Conservation (phyloP, 1,140 invertebrate species). For the Ceratosolen fusciceps region DNA sequence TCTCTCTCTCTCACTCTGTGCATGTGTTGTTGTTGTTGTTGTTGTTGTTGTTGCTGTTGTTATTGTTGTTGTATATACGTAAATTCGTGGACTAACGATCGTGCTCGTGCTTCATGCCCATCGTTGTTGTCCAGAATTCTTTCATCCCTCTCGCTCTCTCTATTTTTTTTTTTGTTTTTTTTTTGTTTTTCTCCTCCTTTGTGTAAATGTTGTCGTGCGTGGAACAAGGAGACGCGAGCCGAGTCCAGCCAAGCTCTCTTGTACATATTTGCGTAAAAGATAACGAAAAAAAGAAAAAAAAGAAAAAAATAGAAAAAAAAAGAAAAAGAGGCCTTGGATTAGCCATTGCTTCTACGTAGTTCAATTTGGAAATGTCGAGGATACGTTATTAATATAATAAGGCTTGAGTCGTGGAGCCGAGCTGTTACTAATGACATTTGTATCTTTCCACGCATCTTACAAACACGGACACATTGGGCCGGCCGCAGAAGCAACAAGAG, state of each 20-base stretch:
- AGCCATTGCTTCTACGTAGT: too few relatives aligned
- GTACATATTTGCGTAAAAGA: conserved; percentile 32
- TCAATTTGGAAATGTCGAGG: not conserved
- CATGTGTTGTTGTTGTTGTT: too few relatives aligned
- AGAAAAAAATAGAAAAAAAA: too few relatives aligned
- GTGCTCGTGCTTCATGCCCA: conserved; percentile 23
- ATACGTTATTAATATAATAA: too few relatives aligned
- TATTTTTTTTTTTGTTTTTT: conserved; percentile 27
- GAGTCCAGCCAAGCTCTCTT: conserved; percentile 3
- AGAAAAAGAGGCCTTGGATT: too few relatives aligned
- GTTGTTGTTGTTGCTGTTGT: conserved; percentile 14
- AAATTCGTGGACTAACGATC: conserved; percentile 32
- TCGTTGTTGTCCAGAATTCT: conserved; percentile 10
- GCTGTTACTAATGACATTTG: conserved; percentile 43
- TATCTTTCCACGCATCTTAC: too few relatives aligned
- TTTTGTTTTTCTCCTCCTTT: too few relatives aligned
- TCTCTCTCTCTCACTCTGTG: too few relatives aligned
- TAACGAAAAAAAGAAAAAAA: too few relatives aligned
- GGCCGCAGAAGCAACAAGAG: conserved; percentile 88
- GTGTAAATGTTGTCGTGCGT: conserved; percentile 38
- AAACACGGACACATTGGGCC: conserved; percentile 25
- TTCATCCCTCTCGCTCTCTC: too few relatives aligned
- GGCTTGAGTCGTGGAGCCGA: conserved; percentile 29
- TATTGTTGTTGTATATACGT: conserved; percentile 25
- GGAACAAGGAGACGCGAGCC: not conserved